A percentile compares a stretch with the other conserved stretches of the same genome.
These are phyloP conservation scores for Ridgeia piscesae DNA, from an alignment of 1,140 invertebrate genomes.

Conservation along the genomic window DNA sequence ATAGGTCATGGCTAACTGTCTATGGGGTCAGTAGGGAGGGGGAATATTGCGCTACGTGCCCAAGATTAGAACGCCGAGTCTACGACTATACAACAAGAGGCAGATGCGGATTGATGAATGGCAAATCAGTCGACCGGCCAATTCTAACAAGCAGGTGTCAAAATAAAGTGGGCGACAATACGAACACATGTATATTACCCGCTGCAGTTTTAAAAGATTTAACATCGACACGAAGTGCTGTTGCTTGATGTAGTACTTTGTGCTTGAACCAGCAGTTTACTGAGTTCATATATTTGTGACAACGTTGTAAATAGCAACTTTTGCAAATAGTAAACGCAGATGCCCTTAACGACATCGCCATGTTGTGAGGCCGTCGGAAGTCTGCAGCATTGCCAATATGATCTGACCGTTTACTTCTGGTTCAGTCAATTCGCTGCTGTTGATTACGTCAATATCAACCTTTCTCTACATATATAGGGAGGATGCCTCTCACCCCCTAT, in stretches of 20 bases:
- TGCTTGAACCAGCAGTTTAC: not conserved
- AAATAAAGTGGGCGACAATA: not conserved
- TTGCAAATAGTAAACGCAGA: not conserved
- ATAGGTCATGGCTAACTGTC: too few species aligned
- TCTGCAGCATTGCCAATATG: not conserved
- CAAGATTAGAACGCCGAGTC: too few species aligned
- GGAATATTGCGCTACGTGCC: too few species aligned
- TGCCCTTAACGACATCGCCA: not conserved
- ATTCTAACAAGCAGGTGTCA: too few species aligned
- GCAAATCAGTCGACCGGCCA: too few species aligned
- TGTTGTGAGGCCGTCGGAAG: not conserved
- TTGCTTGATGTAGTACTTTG: not conserved
- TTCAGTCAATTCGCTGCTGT: not conserved
- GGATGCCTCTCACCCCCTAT: too few species aligned
- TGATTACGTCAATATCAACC: too few species aligned
- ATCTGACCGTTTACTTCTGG: too few species aligned
- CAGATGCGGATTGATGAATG: too few species aligned
- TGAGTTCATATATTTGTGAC: not conserved
- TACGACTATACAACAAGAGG: too few species aligned
- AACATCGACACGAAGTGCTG: not conserved
- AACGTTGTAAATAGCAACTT: not conserved
- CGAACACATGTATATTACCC: not conserved
- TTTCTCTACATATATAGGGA: too few species aligned
- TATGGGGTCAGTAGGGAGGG: too few species aligned
- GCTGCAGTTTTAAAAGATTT: constrained; percentile 1